Base-by-base conservation (phyloP, 1,140 invertebrate genomes). In the Cydia strobilella region DNA sequence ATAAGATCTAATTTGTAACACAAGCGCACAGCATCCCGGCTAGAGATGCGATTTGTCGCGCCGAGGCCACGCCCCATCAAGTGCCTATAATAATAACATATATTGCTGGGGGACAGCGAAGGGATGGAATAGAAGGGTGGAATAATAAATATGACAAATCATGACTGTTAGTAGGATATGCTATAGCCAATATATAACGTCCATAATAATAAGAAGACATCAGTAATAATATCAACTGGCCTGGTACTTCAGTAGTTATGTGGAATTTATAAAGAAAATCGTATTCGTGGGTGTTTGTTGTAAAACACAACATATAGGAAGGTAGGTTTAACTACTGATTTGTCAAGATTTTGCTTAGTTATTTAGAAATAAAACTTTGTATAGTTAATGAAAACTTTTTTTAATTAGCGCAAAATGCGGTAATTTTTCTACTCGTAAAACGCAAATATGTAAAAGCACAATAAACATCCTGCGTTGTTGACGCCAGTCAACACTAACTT, bases 91-190 rank as follows among this genome's bases (percentile, higher is more conserved):
- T 59, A 59, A 23, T 59, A 59, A 59, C 54, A 6, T 59, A 59
- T 59, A 59, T 23, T 12, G 54, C 54, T 2, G 18, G 51, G 54
- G 20, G 54, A 59, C 54, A 59, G 54, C 54, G 48, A 23, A 59
- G 54, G 54, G 54, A 59, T 59, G 54, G 18, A 59, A 59, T 23
- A 23, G 54, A 59, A 59, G 54, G 54, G 54, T 59, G 9, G 18
- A 23, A 9, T 77, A 78, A 77, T 78, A 39, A 76, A 18, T 12
- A 74, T 75, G 81, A 86, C 83, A 86, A 84, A 82, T 86, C 82
- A 82, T 73, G 80, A 80, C 73, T 74, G 54, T 59, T 23, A 18
- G 54, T 20, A 23, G 2, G 20, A 51, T 12, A 59, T 20, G 54
- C 7, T 59, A 23, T 12, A 18, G 1, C 54, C 3, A 59, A 20